These are phyloP conservation scores for Poecilobothrus nobilitatus DNA, from an alignment of 2,888 invertebrate genomes.

Conservation along the genomic window DNA sequence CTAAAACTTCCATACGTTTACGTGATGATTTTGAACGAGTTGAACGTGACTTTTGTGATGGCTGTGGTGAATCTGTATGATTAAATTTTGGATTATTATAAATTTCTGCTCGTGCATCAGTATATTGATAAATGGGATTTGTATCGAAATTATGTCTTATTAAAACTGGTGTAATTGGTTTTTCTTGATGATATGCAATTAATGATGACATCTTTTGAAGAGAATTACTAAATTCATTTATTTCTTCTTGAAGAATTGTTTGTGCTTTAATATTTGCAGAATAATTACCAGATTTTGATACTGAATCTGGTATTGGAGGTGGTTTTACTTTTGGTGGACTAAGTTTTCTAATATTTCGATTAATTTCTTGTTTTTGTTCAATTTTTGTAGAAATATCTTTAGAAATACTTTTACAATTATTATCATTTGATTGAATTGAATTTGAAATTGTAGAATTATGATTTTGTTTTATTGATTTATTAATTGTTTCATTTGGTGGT, in stretches of 20 bases:
- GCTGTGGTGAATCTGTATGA: constrained; percentile 37
- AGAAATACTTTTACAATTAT: neutral
- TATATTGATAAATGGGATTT: constrained; percentile 27
- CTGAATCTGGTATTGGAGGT: constrained; percentile 31
- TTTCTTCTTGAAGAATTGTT: neutral
- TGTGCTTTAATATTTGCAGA: neutral
- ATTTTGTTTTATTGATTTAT: neutral
- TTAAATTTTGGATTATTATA: constrained; percentile 44
- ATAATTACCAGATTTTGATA: constrained; percentile 16
- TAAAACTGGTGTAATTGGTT: neutral
- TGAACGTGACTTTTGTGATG: constrained; percentile 33
- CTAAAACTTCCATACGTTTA: constrained; percentile 35
- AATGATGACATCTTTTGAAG: constrained; percentile 13
- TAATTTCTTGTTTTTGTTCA: neutral
- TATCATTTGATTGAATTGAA: neutral
- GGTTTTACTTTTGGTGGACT: constrained; percentile 30
- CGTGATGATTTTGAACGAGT: constrained; percentile 32
- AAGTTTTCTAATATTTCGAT: neutral
- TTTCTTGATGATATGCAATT: constrained; percentile 9
- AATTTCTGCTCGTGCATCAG: constrained; percentile 38
- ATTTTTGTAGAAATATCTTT: neutral
- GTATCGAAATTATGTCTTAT: constrained; percentile 25
- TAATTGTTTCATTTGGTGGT: constrained; percentile 28
- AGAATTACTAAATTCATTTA: neutral
- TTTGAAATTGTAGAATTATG: neutral